Evolutionary conservation across 23 tunicate genomes (phyloP).

Genomic region (Ciona savignyi): DNA sequence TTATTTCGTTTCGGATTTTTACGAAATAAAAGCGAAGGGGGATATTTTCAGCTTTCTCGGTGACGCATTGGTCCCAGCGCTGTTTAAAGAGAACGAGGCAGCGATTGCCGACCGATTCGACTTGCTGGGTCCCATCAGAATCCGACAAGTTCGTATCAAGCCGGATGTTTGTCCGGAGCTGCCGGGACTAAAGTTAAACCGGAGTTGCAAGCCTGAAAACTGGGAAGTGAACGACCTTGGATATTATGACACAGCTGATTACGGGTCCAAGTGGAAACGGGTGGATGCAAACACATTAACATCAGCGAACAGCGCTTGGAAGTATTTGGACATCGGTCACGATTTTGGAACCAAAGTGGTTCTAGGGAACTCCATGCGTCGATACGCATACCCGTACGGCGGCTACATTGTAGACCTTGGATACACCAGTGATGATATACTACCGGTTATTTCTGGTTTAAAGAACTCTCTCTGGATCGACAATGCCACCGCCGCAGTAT

Average conservation of each 20-base stretch:
- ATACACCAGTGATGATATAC: constrained; percentile 22
- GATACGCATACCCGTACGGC: constrained; percentile 44
- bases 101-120: neutral
- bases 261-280: constrained; percentile 28
- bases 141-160: constrained; percentile 44
- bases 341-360: neutral
- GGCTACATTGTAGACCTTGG: constrained; percentile 68
- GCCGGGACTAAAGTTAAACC: neutral
- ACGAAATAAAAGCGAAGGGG: constrained; percentile 4
- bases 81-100: constrained; percentile 18
- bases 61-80: constrained; percentile 14
- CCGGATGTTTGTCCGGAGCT: neutral
- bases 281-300: neutral
- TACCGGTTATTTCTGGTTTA: constrained; percentile 17
- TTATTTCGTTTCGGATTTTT: constrained; percentile 19
- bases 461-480: constrained; percentile 49
- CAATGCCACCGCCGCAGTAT: constrained; percentile 35
- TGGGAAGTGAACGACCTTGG: neutral
- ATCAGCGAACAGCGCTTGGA: constrained; percentile 17
- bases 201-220: neutral
- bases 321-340: neutral
- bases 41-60: constrained; percentile 45
- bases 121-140: constrained; percentile 50
- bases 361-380: constrained; percentile 25
- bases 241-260: constrained; percentile 29